Evolutionary conservation across 1,140 invertebrate genomes (phyloP), one percentile per base, ranked within the genome.

Genomic region (Drosophila hydei): DNA sequence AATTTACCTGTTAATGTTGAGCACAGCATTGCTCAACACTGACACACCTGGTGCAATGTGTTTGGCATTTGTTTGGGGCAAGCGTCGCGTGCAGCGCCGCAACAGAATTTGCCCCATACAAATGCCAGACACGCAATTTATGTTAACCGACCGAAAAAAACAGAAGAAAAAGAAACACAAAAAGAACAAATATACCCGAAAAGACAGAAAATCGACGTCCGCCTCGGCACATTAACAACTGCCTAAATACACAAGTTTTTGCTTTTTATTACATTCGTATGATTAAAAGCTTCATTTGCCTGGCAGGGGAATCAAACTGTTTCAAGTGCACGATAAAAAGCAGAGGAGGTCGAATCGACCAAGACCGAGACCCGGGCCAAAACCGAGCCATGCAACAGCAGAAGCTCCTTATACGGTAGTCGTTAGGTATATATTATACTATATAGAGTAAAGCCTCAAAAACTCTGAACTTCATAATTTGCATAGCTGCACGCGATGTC

Each of bases 201-300:
- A 38, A 27, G 60, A 16, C 30, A n/a, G 14, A 59, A 56, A 50
- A 27, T 23, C 47, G 47, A 48, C 45, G 42, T 43, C 52, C 79
- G 69, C 74, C 80, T 65, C 59, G 62, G 51, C 69, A 79, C 77
- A 77, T 87, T 88, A 87, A 87, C 83, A 87, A 81, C 83, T 87
- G 71, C 59, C 62, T 76, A 77, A 85, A 87, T 87, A 85, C 74
- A 87, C 74, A 72, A 71, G 73, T 75, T 76, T 87, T 79, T 68
- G 40, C 27, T 43, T 64, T 71, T 58, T 50, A 25, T 65, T 56
- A 56, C 42, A 52, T 68, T 48, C 33, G 54, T 84, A 77, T 87
- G 74, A 85, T 87, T 78, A 78, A 87, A 78, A 72, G 70, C 48
- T 64, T 65, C 65, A 87, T 85, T 85, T 87, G 77, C 80, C 85